phyloP scores from a whole-genome alignment of 1,140 invertebrate genomes.

The Zaprionus capensis region DNA sequence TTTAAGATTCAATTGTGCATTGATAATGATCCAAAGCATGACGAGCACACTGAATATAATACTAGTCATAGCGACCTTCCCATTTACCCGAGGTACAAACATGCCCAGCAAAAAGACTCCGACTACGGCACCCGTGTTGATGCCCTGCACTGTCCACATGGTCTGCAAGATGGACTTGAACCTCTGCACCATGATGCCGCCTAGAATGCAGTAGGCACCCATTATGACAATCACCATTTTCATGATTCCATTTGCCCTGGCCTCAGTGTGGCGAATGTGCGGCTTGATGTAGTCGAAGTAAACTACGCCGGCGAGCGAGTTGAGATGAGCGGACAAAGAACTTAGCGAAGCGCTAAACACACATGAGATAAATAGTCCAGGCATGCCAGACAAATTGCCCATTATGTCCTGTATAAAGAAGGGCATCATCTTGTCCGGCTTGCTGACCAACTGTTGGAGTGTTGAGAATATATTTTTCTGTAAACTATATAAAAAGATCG shows the following conservation, averaged over 20 bases:
- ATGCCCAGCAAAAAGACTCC: slow-evolving; percentile 90
- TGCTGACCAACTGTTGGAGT: slow-evolving; percentile 73
- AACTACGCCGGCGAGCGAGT: slow-evolving; percentile 90
- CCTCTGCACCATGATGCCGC: slow-evolving; percentile 88
- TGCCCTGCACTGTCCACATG: slow-evolving; percentile 87
- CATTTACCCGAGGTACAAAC: slow-evolving; percentile 89
- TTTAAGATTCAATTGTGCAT: slow-evolving; percentile 89
- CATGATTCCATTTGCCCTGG: slow-evolving; percentile 87
- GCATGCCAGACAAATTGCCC: slow-evolving; percentile 86
- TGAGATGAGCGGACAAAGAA: slow-evolving; percentile 89
- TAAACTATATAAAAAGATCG: background rate
- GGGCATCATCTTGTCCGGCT: slow-evolving; percentile 86
- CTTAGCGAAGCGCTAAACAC: slow-evolving; percentile 89
- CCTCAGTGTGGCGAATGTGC: slow-evolving; percentile 85
- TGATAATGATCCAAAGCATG: slow-evolving; percentile 92
- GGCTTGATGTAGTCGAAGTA: slow-evolving; percentile 90
- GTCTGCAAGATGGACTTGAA: slow-evolving; percentile 87
- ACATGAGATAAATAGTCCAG: slow-evolving; percentile 89
- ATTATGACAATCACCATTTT: slow-evolving; percentile 87
- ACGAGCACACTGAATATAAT: slow-evolving; percentile 87
- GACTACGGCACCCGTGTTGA: slow-evolving; percentile 89
- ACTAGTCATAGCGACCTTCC: slow-evolving; percentile 88
- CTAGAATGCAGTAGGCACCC: slow-evolving; percentile 86
- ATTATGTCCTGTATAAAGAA: slow-evolving; percentile 88
- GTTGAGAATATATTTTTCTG: background rate